Evolutionary conservation across 2,113 vertebrate species (phyloP).

Genomic region (Anguilla japonica): DNA sequence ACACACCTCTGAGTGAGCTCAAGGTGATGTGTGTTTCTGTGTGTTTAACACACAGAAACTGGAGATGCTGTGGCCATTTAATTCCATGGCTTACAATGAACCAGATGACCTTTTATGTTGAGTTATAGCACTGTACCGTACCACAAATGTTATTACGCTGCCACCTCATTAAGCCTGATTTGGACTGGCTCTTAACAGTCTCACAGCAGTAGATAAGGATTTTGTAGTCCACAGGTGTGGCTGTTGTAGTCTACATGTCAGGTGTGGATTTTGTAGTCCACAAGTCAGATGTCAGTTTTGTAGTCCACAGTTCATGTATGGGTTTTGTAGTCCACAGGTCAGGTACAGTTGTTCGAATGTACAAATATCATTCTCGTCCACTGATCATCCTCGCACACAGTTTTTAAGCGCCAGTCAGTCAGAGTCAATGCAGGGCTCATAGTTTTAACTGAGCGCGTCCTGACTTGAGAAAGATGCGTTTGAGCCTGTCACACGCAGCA

Average conservation of each 20-base stretch:
- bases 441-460: neutral
- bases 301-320: too few species aligned
- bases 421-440: neutral
- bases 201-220: neutral
- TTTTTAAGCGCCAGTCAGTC: neutral
- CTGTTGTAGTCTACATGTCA: neutral
- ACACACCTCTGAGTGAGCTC: neutral
- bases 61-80: neutral
- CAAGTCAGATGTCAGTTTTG: too few species aligned
- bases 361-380: neutral
- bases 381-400: neutral
- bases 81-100: neutral
- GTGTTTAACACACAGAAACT: neutral
- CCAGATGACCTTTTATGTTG: neutral
- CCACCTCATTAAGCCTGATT: constrained; percentile 15
- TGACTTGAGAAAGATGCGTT: neutral
- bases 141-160: too few species aligned
- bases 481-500: constrained; percentile 12
- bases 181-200: neutral
- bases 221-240: neutral
- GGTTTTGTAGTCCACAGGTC: neutral
- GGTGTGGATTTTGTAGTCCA: neutral
- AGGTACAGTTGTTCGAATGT: neutral
- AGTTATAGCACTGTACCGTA: neutral
- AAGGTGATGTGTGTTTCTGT: neutral